Percentiles rank a stretch among this genome's conserved stretches.
These are phyloP conservation scores for Plebejus melissa DNA, from an alignment of 2,888 invertebrate species.

Conservation along the genomic window DNA sequence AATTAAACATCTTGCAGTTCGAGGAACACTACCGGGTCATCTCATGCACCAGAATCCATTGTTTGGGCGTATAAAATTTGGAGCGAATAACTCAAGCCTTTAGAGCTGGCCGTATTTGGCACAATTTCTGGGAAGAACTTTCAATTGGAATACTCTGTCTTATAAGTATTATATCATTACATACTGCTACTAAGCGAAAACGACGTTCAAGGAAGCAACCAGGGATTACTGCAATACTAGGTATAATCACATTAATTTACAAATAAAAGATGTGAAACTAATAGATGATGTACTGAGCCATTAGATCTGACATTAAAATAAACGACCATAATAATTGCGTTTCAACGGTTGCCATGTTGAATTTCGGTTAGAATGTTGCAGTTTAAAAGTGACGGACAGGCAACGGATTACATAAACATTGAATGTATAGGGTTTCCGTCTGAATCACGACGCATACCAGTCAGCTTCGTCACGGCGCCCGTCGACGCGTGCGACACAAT, in stretches of 20 bases:
- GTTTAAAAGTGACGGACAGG: slow-evolving; percentile 62
- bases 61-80: slow-evolving; percentile 1
- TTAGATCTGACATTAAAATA: slow-evolving; percentile 47
- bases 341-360: slow-evolving; percentile 39
- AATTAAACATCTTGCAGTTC: slow-evolving; percentile 65
- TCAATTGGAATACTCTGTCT: slow-evolving; percentile 8
- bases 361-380: slow-evolving; percentile 48
- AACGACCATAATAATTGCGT: slow-evolving; percentile 43
- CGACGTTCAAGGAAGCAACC: neutral
- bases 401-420: slow-evolving; percentile 69
- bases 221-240: neutral
- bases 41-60: slow-evolving; percentile 46
- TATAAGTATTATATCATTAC: neutral
- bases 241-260: neutral
- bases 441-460: slow-evolving; percentile 77
- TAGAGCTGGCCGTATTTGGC: neutral
- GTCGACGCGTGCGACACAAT: slow-evolving; percentile 63
- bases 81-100: slow-evolving; percentile 4
- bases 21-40: slow-evolving; percentile 60
- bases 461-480: slow-evolving; percentile 67
- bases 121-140: neutral
- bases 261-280: neutral
- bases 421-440: slow-evolving; percentile 71
- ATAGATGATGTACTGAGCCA: neutral
- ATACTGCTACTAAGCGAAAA: neutral